Evolutionary conservation across 2,113 vertebrate genomes (phyloP).

Genomic region (Chloropsis hardwickii): DNA sequence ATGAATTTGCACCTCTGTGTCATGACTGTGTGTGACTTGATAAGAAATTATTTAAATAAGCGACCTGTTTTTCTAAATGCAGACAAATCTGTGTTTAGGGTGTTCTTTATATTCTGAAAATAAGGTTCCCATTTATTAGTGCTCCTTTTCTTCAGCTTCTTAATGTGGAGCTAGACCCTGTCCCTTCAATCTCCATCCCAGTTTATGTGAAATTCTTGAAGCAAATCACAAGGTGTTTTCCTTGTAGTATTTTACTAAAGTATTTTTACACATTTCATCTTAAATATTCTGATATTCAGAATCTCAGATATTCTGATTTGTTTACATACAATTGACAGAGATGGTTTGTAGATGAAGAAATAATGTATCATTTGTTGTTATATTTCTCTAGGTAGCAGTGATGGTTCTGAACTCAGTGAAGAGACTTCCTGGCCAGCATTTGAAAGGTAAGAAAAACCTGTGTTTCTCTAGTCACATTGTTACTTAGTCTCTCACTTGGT

Average conservation of each 20-base stretch:
- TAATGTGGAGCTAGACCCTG: not conserved
- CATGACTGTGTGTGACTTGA: not conserved
- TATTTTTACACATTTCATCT: not conserved
- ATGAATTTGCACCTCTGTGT: not conserved
- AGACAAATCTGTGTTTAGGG: not conserved
- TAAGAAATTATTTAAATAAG: not conserved
- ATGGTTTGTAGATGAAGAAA: not conserved
- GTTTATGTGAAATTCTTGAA: not conserved
- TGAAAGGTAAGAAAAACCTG: slow-evolving; percentile 84
- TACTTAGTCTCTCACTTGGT: not conserved
- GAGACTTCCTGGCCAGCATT: slow-evolving; percentile 98
- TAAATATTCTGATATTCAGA: not conserved
- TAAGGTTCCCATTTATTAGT: not conserved
- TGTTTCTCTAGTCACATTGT: not conserved
- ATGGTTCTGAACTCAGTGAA: slow-evolving; percentile 97
- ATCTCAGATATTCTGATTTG: not conserved
- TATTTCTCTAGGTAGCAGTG: slow-evolving; percentile 87
- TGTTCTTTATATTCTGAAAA: not conserved
- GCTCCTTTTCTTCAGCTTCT: not conserved
- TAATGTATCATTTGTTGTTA: not conserved
- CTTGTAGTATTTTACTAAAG: not conserved
- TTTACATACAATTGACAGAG: not conserved
- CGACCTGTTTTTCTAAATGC: not conserved
- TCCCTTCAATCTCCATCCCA: not conserved
- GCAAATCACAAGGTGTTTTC: not conserved